A percentile compares a stretch with the other conserved stretches of the same genome.
These are phyloP conservation scores for Parthenolecanium corni DNA, from an alignment of 2,888 invertebrate species.

Conservation along the genomic window DNA sequence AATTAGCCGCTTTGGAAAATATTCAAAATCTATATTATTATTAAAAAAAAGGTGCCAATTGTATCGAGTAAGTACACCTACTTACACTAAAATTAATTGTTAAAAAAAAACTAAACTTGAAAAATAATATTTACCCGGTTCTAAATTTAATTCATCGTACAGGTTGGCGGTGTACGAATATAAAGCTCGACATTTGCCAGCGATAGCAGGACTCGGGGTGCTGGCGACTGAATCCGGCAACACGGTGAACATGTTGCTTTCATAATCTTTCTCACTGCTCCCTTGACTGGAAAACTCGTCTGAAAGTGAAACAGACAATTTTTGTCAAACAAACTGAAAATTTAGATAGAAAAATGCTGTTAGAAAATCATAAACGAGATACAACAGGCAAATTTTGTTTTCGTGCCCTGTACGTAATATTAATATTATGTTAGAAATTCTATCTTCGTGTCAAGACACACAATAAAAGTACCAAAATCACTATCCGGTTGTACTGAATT, in stretches of 20 bases:
- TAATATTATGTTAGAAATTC: background rate
- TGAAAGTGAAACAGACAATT: no score
- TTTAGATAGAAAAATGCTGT: background rate
- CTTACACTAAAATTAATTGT: no score
- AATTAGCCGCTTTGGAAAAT: no score
- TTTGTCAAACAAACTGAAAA: no score
- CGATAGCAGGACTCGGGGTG: constrained; percentile 32
- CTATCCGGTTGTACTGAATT: constrained; percentile 78
- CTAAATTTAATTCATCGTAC: constrained; percentile 69
- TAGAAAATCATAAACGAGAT: background rate
- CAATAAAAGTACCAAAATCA: constrained; percentile 53
- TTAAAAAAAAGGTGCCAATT: no score
- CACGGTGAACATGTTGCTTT: constrained; percentile 34
- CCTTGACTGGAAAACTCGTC: constrained; percentile 74
- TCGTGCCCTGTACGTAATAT: background rate
- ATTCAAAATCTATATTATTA: no score
- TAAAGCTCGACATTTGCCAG: constrained; percentile 61
- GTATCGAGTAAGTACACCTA: no score
- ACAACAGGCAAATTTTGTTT: background rate
- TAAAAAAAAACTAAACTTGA: no score
- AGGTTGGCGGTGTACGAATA: constrained; percentile 79
- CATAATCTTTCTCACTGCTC: constrained; percentile 39
- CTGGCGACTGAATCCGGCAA: constrained; percentile 30
- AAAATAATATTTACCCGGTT: constrained; percentile 49
- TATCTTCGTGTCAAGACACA: background rate